Evolutionary conservation across 2,888 invertebrate genomes (phyloP).

Genomic region (Galerucella calmariensis): DNA sequence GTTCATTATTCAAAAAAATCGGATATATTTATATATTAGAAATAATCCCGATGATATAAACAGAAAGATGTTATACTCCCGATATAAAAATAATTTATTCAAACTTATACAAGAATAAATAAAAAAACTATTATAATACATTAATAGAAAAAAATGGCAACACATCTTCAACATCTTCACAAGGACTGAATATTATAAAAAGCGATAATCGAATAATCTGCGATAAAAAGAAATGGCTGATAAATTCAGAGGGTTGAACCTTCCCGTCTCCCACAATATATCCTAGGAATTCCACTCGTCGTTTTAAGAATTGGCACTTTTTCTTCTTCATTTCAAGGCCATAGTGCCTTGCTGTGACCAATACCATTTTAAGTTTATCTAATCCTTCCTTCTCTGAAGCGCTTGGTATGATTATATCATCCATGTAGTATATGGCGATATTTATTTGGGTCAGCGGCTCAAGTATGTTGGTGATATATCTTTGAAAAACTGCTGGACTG

Average conservation of each 20-base stretch:
- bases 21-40: no score
- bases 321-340: slow-evolving; percentile 54
- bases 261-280: slow-evolving; percentile 51
- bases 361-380: slow-evolving; percentile 49
- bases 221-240: no score
- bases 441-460: slow-evolving; percentile 18
- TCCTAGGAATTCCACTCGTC: slow-evolving; percentile 48
- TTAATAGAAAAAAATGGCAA: no score
- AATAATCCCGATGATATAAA: no score
- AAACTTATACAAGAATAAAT: no score
- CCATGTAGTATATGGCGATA: slow-evolving; percentile 29
- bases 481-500: slow-evolving; percentile 29
- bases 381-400: slow-evolving; percentile 40
- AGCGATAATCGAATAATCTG: no score
- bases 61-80: no score
- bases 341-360: slow-evolving; percentile 46
- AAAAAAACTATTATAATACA: no score
- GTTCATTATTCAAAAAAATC: no score
- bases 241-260: slow-evolving; percentile 46
- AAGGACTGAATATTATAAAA: no score
- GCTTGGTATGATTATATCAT: slow-evolving; percentile 38
- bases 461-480: slow-evolving; percentile 28
- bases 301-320: slow-evolving; percentile 57
- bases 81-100: no score
- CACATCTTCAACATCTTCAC: no score